These are phyloP conservation scores for Crocuta crocuta DNA, from an alignment of 2,113 vertebrate genomes.

Conservation along the genomic window DNA sequence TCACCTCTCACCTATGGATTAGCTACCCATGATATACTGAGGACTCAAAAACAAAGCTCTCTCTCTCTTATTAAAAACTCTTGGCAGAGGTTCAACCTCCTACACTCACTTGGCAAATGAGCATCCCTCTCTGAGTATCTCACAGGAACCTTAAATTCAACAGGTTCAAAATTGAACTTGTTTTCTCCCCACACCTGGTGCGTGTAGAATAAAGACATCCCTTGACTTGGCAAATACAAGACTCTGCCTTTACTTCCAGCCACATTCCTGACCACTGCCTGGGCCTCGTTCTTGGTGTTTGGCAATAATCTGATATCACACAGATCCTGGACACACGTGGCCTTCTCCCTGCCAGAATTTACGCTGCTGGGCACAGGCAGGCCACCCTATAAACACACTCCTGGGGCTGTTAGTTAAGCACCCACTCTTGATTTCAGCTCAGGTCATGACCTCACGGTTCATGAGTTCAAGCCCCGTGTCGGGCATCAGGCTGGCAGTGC, in stretches of 20 bases:
- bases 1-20: neutral
- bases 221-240: neutral
- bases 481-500: too few species aligned
- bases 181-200: conserved; percentile 48
- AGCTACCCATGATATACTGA: neutral
- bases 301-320: neutral
- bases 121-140: neutral
- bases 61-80: neutral
- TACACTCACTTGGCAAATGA: conserved; percentile 18
- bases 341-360: neutral
- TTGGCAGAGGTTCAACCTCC: neutral
- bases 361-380: neutral
- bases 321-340: neutral
- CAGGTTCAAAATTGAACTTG: neutral
- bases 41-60: neutral
- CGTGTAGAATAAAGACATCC: neutral
- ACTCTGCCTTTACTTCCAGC: neutral
- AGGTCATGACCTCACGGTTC: too few species aligned
- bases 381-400: neutral
- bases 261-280: neutral
- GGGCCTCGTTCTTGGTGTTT: neutral
- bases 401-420: too few species aligned
- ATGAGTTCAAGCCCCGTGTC: too few species aligned
- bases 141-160: neutral
- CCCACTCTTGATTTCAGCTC: too few species aligned